phyloP scores from a whole-genome alignment of 2,797 vertebrate genomes.

The Fundulus diaphanus region DNA sequence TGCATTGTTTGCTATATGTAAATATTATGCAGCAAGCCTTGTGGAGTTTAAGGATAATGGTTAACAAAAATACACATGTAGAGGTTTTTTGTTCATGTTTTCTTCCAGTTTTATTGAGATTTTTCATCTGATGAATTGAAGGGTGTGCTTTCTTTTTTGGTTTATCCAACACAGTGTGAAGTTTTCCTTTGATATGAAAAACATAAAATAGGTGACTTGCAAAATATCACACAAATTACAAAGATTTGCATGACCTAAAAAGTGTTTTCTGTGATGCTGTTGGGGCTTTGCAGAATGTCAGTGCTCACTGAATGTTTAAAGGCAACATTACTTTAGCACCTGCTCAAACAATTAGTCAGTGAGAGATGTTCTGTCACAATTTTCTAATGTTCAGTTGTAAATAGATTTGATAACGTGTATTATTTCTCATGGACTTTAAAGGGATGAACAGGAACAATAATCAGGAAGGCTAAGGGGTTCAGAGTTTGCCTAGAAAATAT shows the following conservation, averaged over 20 bases:
- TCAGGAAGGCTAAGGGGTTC: too few species aligned
- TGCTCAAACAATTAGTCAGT: background rate
- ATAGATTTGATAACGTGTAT: too few species aligned
- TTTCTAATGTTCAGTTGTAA: too few species aligned
- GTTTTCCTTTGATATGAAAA: background rate
- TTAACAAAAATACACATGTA: background rate
- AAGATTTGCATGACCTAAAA: background rate
- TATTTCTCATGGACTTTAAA: too few species aligned
- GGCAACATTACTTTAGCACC: background rate
- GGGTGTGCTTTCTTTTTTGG: background rate
- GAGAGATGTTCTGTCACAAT: background rate
- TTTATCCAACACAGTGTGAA: background rate
- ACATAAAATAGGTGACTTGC: background rate
- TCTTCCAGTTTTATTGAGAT: background rate
- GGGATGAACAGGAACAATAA: too few species aligned
- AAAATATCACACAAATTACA: background rate
- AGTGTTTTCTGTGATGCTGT: background rate
- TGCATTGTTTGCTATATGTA: background rate
- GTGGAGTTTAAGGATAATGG: background rate
- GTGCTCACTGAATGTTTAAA: background rate
- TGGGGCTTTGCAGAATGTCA: background rate
- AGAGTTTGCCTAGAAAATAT: too few species aligned
- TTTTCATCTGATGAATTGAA: background rate
- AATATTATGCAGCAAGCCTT: background rate
- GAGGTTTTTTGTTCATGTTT: background rate